phyloP scores from a whole-genome alignment of 2,113 vertebrate species.

The Corapipo altera region DNA sequence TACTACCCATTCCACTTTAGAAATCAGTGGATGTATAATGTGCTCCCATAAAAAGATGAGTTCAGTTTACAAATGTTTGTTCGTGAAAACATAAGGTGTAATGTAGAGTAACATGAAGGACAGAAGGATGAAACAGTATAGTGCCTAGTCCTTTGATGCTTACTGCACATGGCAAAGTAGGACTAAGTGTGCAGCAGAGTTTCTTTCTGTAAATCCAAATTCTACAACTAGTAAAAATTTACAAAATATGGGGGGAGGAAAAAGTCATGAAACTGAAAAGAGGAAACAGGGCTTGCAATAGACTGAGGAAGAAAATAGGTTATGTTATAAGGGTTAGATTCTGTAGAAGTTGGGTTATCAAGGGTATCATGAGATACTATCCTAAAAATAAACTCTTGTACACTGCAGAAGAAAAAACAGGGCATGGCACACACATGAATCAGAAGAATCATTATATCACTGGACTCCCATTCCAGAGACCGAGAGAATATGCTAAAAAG shows the following conservation, averaged over 20 bases:
- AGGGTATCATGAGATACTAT: not conserved
- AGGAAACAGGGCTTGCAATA: not conserved
- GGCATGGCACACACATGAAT: not conserved
- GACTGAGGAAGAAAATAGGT: not conserved
- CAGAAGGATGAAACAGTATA: not conserved
- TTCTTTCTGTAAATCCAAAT: not conserved
- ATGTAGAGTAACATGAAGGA: not conserved
- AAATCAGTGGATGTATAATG: not conserved
- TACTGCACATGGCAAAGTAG: not conserved
- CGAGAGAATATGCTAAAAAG: not conserved
- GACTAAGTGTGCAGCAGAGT: not conserved
- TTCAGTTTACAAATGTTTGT: not conserved
- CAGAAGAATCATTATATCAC: not conserved
- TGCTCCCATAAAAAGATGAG: not conserved
- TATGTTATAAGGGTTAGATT: not conserved
- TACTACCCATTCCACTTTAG: not conserved
- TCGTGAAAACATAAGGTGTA: not conserved
- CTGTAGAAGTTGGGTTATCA: not conserved
- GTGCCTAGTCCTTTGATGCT: not conserved
- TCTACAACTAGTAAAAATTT: not conserved
- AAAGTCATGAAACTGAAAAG: not conserved
- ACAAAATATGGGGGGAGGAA: not conserved
- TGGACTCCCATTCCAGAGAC: not conserved
- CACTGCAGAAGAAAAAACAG: not conserved
- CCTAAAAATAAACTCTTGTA: slow-evolving; percentile 2